Evolutionary conservation across 2,797 vertebrate species (phyloP).

Genomic region (Syngnathus rostellatus): DNA sequence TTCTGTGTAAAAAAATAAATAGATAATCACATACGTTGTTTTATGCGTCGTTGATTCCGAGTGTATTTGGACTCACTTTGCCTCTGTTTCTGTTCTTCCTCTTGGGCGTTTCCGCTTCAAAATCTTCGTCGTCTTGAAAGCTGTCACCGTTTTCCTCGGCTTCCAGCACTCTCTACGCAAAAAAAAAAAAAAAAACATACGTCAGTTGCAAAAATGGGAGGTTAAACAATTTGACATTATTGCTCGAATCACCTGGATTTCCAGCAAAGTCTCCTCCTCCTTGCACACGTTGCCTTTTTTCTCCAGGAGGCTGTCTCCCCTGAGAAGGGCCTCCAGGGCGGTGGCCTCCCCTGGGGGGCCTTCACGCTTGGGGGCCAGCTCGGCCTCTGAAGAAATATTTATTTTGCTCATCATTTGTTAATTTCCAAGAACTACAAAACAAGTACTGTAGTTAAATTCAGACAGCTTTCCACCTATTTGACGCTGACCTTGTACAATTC

Average conservation of each 20-base stretch:
- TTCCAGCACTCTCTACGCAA: constrained; percentile 83
- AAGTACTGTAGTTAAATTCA: not conserved
- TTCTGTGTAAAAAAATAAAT: constrained; percentile 72
- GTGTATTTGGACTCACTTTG: constrained; percentile 71
- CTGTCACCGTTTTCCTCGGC: constrained; percentile 91
- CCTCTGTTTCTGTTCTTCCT: constrained; percentile 90
- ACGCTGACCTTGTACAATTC: not conserved
- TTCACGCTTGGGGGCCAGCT: constrained; percentile 85
- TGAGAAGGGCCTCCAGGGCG: constrained; percentile 87
- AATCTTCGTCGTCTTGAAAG: constrained; percentile 88
- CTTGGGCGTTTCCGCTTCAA: constrained; percentile 91
- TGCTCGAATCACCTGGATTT: constrained; percentile 80
- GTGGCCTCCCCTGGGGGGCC: constrained; percentile 84
- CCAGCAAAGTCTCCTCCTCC: constrained; percentile 90
- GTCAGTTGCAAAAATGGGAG: not conserved
- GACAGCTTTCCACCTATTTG: not conserved
- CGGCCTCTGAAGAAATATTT: constrained; percentile 76
- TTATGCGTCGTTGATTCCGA: not conserved
- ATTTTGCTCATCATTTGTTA: too few relatives aligned
- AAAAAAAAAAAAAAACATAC: not conserved
- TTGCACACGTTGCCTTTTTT: constrained; percentile 74
- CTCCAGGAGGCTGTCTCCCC: constrained; percentile 83
- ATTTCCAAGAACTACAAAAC: too few relatives aligned
- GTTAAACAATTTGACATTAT: not conserved
- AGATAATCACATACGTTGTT: too few relatives aligned